A percentile compares a stretch with the other conserved stretches of the same genome.
These are phyloP conservation scores for Brachyhypopomus gauderio DNA, from an alignment of 2,113 vertebrate species.

Conservation along the genomic window DNA sequence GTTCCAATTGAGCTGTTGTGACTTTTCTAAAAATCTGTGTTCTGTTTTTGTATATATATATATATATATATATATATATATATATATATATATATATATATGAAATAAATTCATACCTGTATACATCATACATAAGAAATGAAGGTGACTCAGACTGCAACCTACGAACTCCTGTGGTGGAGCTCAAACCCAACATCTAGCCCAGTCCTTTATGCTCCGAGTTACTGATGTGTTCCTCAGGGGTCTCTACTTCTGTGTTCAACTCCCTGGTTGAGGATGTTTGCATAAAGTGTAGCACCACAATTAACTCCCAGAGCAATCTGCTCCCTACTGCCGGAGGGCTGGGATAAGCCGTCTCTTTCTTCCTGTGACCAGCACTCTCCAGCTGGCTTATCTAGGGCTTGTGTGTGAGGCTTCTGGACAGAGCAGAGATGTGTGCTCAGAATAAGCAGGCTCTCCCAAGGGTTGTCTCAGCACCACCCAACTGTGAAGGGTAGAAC, in stretches of 20 bases:
- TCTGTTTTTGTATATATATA: constrained; percentile 3
- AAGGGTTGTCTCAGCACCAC: constrained; percentile 1
- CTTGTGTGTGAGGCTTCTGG: constrained; percentile 23
- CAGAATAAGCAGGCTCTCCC: constrained; percentile 35
- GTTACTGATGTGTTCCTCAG: neutral
- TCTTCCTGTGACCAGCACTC: neutral
- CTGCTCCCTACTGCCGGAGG: neutral
- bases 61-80: no score
- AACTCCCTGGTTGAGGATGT: constrained; percentile 21
- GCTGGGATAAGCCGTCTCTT: constrained; percentile 16
- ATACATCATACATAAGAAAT: no score
- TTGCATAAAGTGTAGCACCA: constrained; percentile 33
- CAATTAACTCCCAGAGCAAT: constrained; percentile 39
- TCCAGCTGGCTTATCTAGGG: constrained; percentile 43
- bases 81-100: no score
- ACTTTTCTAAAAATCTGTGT: neutral
- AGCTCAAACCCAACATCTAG: neutral
- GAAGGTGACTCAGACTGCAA: no score
- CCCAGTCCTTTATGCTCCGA: neutral
- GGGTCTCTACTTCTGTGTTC: constrained; percentile 4
- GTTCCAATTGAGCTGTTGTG: neutral
- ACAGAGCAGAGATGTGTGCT: constrained; percentile 36
- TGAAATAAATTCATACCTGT: neutral
- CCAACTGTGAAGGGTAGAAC: constrained; percentile 46
- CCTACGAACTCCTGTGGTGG: neutral